Percentiles rank a stretch among this genome's conserved stretches.
Conservation (phyloP, 2,888 invertebrate species). For the Branchellion lobata region DNA sequence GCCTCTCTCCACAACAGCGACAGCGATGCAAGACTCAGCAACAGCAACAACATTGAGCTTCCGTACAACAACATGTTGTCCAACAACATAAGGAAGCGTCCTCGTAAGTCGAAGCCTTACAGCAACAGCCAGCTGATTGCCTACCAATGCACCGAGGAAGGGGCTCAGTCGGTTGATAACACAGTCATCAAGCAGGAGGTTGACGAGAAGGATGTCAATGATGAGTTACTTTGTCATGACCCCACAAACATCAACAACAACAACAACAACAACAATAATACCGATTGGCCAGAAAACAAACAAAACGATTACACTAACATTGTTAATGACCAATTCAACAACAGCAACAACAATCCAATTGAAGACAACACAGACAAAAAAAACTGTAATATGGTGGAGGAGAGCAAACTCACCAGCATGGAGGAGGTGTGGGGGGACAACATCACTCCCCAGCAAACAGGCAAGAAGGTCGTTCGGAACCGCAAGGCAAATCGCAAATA, state of each 20-base stretch:
- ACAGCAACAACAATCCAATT: not conserved
- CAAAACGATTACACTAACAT: not conserved
- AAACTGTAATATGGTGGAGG: not conserved
- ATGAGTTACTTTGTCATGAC: not conserved
- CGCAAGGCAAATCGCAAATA: conserved; percentile 4
- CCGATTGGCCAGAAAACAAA: not conserved
- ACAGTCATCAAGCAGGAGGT: not conserved
- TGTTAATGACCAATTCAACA: not conserved
- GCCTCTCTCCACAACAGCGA: no score
- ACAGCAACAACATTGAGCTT: not conserved
- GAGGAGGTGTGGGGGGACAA: not conserved
- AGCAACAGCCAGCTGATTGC: conserved; percentile 8
- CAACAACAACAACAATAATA: not conserved
- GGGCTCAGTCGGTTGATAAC: not conserved
- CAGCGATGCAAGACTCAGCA: not conserved
- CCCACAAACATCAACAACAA: not conserved
- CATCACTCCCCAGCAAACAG: not conserved
- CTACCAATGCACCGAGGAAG: not conserved
- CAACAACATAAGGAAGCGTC: not conserved
- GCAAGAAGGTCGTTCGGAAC: not conserved
- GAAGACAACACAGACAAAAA: not conserved
- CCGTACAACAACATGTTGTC: not conserved
- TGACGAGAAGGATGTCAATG: not conserved
- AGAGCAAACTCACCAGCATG: no score
- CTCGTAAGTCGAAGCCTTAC: conserved; percentile 6